phyloP scores from a whole-genome alignment of 2,113 vertebrate genomes.

The Coryphaenoides rupestris region DNA sequence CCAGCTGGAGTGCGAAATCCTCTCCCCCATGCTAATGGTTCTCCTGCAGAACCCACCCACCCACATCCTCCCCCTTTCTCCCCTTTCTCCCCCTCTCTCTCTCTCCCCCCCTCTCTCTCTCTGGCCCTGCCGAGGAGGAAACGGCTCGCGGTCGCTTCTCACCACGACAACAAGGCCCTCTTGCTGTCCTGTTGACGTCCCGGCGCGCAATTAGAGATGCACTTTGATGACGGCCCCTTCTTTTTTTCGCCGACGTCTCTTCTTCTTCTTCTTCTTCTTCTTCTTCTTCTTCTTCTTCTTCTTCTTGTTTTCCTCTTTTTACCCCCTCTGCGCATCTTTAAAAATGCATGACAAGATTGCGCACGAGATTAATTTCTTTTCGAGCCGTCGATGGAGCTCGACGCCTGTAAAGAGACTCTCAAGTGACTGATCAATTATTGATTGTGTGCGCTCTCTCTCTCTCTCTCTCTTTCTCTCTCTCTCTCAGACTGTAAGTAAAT shows the following conservation, averaged over 20 bases:
- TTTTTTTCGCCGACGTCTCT: not conserved
- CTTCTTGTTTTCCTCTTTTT: no score
- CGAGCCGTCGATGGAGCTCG: slow-evolving; percentile 37
- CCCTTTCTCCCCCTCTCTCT: no score
- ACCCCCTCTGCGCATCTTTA: slow-evolving; percentile 34
- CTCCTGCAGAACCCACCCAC: slow-evolving; percentile 49
- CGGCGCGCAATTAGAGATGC: slow-evolving; percentile 55
- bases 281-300: not conserved
- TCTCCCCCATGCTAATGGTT: slow-evolving; percentile 63
- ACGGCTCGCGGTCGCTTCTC: slow-evolving; percentile 16
- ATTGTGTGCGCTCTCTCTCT: no score
- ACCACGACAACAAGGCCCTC: slow-evolving; percentile 26
- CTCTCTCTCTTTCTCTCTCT: no score
- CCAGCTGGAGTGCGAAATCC: slow-evolving; percentile 66
- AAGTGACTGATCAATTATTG: slow-evolving; percentile 67
- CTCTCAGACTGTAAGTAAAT: slow-evolving; percentile 23
- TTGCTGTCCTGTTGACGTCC: slow-evolving; percentile 50
- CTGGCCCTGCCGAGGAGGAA: slow-evolving; percentile 26
- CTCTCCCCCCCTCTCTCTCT: no score
- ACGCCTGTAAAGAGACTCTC: slow-evolving; percentile 20
- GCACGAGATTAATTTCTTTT: slow-evolving; percentile 40
- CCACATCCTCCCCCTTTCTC: no score
- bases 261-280: slow-evolving; percentile 13
- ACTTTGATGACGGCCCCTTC: slow-evolving; percentile 53
- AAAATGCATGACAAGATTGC: slow-evolving; percentile 62